Evolutionary conservation across 2,797 vertebrate genomes (phyloP).

Genomic region (Tolypeutes matacus): DNA sequence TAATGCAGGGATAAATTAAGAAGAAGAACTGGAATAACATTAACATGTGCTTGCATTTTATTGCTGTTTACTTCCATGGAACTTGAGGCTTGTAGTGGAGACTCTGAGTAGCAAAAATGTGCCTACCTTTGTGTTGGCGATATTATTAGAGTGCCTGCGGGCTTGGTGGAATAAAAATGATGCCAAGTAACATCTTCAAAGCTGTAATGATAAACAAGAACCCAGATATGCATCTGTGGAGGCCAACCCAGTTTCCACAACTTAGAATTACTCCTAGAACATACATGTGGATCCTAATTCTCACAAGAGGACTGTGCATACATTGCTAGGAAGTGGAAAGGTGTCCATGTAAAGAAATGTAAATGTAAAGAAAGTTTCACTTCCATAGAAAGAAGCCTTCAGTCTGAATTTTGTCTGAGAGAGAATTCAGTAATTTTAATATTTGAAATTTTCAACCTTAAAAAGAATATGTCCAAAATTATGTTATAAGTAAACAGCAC

Average conservation of each 20-base stretch:
- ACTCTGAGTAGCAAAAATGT: neutral
- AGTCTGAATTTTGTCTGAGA: neutral
- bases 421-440: conserved; percentile 16
- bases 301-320: neutral
- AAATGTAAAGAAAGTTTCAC: conserved; percentile 20
- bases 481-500: conserved; percentile 6
- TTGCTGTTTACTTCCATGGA: neutral
- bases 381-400: neutral
- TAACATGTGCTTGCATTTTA: neutral
- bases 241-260: neutral
- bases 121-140: neutral
- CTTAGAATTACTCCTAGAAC: neutral
- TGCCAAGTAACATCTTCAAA: neutral
- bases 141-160: neutral
- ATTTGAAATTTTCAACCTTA: neutral
- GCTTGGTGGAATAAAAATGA: neutral
- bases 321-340: neutral
- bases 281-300: neutral
- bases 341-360: neutral
- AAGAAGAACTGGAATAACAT: neutral
- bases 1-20: neutral
- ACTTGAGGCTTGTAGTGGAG: neutral
- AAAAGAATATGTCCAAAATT: conserved; percentile 30
- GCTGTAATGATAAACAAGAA: neutral
- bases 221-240: neutral